phyloP scores from a whole-genome alignment of 2,797 vertebrate genomes.

The Thamnophis elegans region DNA sequence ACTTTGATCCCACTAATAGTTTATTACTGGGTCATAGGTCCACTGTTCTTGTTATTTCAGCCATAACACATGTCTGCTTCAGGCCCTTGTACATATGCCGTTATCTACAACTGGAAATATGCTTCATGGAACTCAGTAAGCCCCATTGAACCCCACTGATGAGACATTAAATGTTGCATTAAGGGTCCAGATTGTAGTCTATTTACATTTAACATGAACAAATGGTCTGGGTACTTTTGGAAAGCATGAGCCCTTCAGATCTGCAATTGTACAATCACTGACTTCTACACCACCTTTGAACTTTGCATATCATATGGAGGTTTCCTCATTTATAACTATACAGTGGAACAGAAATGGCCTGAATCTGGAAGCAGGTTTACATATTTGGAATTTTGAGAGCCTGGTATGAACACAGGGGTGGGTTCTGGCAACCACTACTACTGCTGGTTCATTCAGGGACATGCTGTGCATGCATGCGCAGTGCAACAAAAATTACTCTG shows the following conservation, averaged over 20 bases:
- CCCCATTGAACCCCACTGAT: not conserved
- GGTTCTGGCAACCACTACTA: too few species aligned
- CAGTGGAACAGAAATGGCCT: not conserved
- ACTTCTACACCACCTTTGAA: not conserved
- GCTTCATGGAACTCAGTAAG: not conserved
- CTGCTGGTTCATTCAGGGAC: too few species aligned
- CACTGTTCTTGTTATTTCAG: not conserved
- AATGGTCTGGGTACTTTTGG: not conserved
- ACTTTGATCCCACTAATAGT: not conserved
- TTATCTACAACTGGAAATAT: not conserved
- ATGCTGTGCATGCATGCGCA: too few species aligned
- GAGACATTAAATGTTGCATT: not conserved
- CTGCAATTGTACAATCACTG: not conserved
- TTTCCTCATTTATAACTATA: not conserved
- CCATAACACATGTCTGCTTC: not conserved
- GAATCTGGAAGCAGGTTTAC: not conserved
- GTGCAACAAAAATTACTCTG: too few species aligned
- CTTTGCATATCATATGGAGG: not conserved
- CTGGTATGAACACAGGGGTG: not conserved
- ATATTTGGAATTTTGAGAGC: not conserved
- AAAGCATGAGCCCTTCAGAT: not conserved
- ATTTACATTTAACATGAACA: not conserved
- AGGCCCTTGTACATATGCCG: not conserved
- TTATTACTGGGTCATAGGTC: not conserved
- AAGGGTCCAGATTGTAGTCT: not conserved